Base-by-base conservation (phyloP, 2,797 vertebrate genomes). In the Lithobates sylvaticus region DNA sequence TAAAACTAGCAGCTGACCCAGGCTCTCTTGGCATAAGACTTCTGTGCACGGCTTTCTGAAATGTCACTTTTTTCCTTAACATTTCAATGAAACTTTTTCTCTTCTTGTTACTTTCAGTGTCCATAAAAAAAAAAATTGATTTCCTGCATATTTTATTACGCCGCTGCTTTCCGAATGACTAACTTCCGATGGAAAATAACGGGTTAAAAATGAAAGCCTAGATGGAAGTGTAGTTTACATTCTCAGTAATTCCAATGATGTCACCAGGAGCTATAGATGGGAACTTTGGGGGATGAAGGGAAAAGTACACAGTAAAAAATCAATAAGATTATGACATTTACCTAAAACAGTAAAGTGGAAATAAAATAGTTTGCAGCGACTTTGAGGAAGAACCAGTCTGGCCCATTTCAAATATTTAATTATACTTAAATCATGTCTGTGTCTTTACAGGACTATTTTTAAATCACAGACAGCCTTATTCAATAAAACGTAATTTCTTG, bases 221-320 rank as follows among this genome's bases (percentile, higher is more conserved):
- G 0, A 42, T 84, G 83, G 83, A 85, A 85, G 73, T 64, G 15
- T 78, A 65, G 26, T 64, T 42, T 64, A 15, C 65, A 12, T 67
- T 21, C 54, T 58, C 27, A 80, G 44, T 50, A 44, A 88, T 88
- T 50, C 29, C 69, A 64, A 54, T 87, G 79, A 80, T 68, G 84
- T 83, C 86, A 88, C 70, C 54, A 76, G 86, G 72, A 89, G 69
- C 47, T 84, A 70, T 76, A 89, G 88, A 86, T 77, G 21, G 88
- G 81, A 86, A 88, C 80, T 15, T 0, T 84, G n/a, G 0, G 34
- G 74, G 44, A 88, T 79, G 88, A 84, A 69, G 84, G 88, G 88
- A 87, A 88, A 85, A 70, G 58, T 70, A 82, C 42, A 71, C 27
- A 50, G 75, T 26, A 58, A 87, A n/a, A n/a, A 78, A 83, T 74